phyloP scores from a whole-genome alignment of 2,888 invertebrate genomes.

The Erannis defoliaria region DNA sequence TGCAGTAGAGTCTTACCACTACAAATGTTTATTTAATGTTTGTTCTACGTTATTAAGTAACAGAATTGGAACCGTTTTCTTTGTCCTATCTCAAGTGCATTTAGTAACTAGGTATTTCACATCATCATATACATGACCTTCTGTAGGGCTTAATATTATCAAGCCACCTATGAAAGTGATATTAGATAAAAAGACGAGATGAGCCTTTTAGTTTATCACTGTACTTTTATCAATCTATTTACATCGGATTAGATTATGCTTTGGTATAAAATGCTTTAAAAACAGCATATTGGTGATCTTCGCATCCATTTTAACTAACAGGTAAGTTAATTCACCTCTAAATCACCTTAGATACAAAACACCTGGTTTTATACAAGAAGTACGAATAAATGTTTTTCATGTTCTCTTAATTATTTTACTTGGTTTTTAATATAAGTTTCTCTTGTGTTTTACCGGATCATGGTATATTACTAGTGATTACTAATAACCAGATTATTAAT shows the following conservation, averaged over 20 bases:
- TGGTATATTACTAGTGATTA: too few species aligned
- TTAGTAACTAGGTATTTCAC: not conserved
- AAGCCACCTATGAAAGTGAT: slow-evolving; percentile 1
- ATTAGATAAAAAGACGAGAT: slow-evolving; percentile 13
- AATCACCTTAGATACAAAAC: not conserved
- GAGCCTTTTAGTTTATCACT: slow-evolving; percentile 24
- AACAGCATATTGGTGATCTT: slow-evolving; percentile 20
- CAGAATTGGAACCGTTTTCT: too few species aligned
- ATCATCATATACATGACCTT: not conserved
- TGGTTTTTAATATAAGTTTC: too few species aligned
- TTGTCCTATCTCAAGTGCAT: not conserved
- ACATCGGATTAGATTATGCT: slow-evolving; percentile 47
- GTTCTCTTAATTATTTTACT: too few species aligned
- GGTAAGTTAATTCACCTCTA: not conserved
- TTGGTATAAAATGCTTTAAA: slow-evolving; percentile 35
- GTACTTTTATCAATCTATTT: slow-evolving; percentile 41
- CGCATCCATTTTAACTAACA: slow-evolving; percentile 23
- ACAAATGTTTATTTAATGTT: too few species aligned
- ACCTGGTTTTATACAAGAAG: too few species aligned
- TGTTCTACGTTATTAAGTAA: too few species aligned
- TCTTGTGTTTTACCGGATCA: too few species aligned
- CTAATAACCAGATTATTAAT: too few species aligned
- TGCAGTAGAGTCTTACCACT: too few species aligned
- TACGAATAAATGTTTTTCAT: too few species aligned
- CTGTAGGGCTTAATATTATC: slow-evolving; percentile 9